Evolutionary conservation across 2,888 invertebrate genomes (phyloP).

Genomic region (Lepidocyrtinus sp.): DNA sequence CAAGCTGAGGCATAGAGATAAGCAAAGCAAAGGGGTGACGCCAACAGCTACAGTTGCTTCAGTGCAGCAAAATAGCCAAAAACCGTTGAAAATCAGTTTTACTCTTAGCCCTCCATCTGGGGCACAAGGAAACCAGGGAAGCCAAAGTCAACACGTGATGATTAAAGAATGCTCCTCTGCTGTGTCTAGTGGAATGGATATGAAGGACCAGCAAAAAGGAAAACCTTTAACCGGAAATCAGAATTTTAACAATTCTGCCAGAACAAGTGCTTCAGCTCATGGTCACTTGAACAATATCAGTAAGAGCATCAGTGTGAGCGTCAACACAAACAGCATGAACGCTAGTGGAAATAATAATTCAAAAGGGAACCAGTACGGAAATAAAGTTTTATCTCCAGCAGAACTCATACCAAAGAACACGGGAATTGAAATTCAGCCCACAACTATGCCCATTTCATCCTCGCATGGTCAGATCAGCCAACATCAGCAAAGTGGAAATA

Average conservation of each 20-base stretch:
- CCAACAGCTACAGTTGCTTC: slow-evolving; percentile 44
- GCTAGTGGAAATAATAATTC: slow-evolving; percentile 19
- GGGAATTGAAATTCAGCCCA: slow-evolving; percentile 67
- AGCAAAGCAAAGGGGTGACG: slow-evolving; percentile 60
- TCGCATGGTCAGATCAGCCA: slow-evolving; percentile 54
- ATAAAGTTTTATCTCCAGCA: slow-evolving; percentile 53
- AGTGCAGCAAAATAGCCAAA: slow-evolving; percentile 46
- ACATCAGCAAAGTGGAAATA: slow-evolving; percentile 5
- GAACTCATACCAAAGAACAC: slow-evolving; percentile 63
- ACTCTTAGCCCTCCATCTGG: slow-evolving; percentile 53
- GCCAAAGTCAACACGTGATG: slow-evolving; percentile 58
- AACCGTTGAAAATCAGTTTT: slow-evolving; percentile 60
- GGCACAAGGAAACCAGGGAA: slow-evolving; percentile 28
- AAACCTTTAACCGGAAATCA: slow-evolving; percentile 42
- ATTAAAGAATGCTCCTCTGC: neutral
- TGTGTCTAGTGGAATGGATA: slow-evolving; percentile 17
- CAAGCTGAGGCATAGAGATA: slow-evolving; percentile 65
- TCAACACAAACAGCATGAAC: slow-evolving; percentile 30
- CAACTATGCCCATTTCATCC: slow-evolving; percentile 54
- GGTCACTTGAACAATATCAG: slow-evolving; percentile 64
- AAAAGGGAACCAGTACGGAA: slow-evolving; percentile 36
- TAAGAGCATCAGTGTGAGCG: slow-evolving; percentile 61
- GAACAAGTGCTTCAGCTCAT: slow-evolving; percentile 59
- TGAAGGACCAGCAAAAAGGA: slow-evolving; percentile 47
- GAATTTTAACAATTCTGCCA: slow-evolving; percentile 54